Evolutionary conservation across 2,888 invertebrate species (phyloP).

Genomic region (Phlogophora meticulosa): DNA sequence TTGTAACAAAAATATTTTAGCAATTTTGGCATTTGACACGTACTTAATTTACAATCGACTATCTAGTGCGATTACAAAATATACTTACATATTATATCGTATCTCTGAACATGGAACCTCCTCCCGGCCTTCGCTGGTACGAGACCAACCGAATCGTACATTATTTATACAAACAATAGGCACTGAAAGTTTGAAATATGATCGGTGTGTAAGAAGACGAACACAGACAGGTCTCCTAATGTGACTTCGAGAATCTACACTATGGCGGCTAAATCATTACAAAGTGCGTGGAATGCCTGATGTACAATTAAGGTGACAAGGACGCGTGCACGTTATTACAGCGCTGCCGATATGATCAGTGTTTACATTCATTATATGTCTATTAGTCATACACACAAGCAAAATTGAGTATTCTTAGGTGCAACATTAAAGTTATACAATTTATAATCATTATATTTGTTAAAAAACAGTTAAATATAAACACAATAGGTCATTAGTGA

Average conservation of each 20-base stretch:
- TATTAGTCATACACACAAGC: constrained; percentile 54
- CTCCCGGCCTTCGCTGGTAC: constrained; percentile 66
- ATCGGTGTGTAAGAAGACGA: constrained; percentile 71
- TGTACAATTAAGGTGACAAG: constrained; percentile 76
- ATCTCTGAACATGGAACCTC: constrained; percentile 84
- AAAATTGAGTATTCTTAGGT: constrained; percentile 53
- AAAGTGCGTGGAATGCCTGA: constrained; percentile 80
- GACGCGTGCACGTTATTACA: constrained; percentile 55
- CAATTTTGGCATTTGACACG: constrained; percentile 81
- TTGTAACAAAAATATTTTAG: constrained; percentile 84
- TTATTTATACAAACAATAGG: constrained; percentile 84
- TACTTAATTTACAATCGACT: constrained; percentile 78
- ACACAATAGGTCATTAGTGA: constrained; percentile 61
- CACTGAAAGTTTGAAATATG: constrained; percentile 83
- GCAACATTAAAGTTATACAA: constrained; percentile 52
- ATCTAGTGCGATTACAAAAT: constrained; percentile 84
- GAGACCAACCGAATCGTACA: constrained; percentile 72
- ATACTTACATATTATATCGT: constrained; percentile 85
- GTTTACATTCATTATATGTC: constrained; percentile 42
- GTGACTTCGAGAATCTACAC: constrained; percentile 68
- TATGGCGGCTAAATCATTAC: constrained; percentile 81
- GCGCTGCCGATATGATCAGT: constrained; percentile 56
- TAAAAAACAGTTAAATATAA: constrained; percentile 51
- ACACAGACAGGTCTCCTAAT: constrained; percentile 65
- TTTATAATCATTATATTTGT: constrained; percentile 52